These are phyloP conservation scores for Odontomyia ornata DNA, from an alignment of 2,888 invertebrate species.

Conservation along the genomic window DNA sequence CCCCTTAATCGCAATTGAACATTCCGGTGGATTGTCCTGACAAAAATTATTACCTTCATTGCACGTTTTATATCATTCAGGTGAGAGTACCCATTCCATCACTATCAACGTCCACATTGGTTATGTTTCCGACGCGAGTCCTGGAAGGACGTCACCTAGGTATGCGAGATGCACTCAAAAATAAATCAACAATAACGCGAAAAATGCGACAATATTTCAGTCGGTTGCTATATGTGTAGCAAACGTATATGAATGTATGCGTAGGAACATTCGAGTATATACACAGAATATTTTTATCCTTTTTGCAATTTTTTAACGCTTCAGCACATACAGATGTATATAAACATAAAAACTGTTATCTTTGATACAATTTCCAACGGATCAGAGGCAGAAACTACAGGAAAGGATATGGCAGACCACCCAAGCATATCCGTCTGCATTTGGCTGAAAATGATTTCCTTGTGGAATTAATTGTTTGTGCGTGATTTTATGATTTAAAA, in stretches of 20 bases:
- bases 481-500: slow-evolving; percentile 2
- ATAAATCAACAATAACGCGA: slow-evolving; percentile 7
- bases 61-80: slow-evolving; percentile 16
- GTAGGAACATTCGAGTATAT: no score
- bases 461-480: slow-evolving; percentile 20
- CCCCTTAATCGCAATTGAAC: not conserved
- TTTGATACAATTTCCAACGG: not conserved
- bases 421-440: slow-evolving; percentile 7
- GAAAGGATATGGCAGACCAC: slow-evolving; percentile 13
- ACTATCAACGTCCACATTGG: not conserved
- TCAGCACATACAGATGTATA: not conserved
- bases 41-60: slow-evolving; percentile 15
- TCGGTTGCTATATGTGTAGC: not conserved
- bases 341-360: slow-evolving; percentile 8
- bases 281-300: no score
- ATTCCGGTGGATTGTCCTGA: not conserved
- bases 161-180: not conserved
- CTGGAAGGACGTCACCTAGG: not conserved
- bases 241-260: not conserved
- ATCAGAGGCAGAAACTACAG: no score
- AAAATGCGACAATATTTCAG: slow-evolving; percentile 25
- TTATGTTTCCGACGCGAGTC: not conserved
- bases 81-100: not conserved
- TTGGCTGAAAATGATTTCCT: slow-evolving; percentile 23
- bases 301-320: no score